Conservation (phyloP, 1,140 invertebrate species). For the Conus ventricosus region DNA sequence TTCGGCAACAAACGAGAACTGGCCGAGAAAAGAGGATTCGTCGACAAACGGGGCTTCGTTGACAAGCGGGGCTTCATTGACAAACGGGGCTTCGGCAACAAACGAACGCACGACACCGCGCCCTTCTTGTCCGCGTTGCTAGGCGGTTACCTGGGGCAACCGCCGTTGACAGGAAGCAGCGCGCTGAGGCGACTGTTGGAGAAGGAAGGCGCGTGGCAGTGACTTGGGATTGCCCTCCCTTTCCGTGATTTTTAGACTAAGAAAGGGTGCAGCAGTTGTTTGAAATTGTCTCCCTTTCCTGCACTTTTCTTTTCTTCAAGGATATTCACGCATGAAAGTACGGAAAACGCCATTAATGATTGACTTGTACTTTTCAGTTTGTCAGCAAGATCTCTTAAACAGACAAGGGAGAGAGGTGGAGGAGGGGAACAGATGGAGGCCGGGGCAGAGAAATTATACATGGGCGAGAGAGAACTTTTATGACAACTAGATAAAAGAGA, state of each 20-base stretch:
- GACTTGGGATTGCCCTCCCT: background rate
- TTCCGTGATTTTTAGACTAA: background rate
- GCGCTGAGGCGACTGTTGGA: slow-evolving; percentile 31
- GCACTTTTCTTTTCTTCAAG: background rate
- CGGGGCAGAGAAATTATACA: no score
- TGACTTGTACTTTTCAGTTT: no score
- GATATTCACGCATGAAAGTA: no score
- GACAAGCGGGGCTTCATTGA: slow-evolving; percentile 52
- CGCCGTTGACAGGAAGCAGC: background rate
- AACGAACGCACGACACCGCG: slow-evolving; percentile 4
- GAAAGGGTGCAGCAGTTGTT: background rate
- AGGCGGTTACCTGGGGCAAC: slow-evolving; percentile 4
- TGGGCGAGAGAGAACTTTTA: no score
- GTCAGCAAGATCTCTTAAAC: no score
- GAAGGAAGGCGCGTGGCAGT: slow-evolving; percentile 31
- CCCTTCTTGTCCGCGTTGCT: background rate
- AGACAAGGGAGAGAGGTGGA: no score
- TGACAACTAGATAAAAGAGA: no score
- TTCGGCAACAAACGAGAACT: slow-evolving; percentile 49
- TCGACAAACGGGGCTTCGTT: slow-evolving; percentile 48
- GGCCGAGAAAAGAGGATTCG: slow-evolving; percentile 46
- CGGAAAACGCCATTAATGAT: no score
- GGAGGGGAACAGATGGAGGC: no score
- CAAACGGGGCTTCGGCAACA: slow-evolving; percentile 48
- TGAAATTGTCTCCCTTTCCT: background rate